Evolutionary conservation across 2,888 invertebrate genomes (phyloP), one percentile per base, ranked within the genome.

Genomic region (Cryptops parisi): DNA sequence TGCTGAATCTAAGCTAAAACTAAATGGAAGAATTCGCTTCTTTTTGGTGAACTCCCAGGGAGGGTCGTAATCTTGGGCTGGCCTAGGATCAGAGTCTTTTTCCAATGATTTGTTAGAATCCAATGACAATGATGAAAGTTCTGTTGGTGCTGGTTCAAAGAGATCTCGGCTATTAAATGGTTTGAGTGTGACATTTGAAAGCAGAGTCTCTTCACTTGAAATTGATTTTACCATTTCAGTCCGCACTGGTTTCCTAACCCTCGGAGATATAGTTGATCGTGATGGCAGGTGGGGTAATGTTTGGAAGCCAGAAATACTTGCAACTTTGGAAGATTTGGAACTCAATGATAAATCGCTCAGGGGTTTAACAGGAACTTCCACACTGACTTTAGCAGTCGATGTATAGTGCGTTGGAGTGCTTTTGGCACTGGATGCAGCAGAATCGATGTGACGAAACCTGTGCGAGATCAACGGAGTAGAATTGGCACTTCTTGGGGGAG

Each of bases 21-120:
- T 49, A 27, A 49, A 39, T 1, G 49, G 49, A 12, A 49, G 19
- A 22, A 24, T 38, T 23, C 49, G 17, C 25, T 47, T 52, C 45
- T 55, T 54, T 26, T 39, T 19, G 21, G 33, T 25, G 1, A 21
- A 41, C 2, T 56, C 58, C 58, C 58, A 58, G 9, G 58, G 58
- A 12, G 53, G 47, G 46, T 58, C 58, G 41, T 58, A 58, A 40
- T 58, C 58, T 23, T 56, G 58, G 26, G 46, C 25, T 9, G 58
- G 58, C 24, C 58, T 46, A 19, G 21, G 22, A 53, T 58, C 58
- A 19, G 22, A 27, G 22, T 40, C 48, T n/a, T 41, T 12, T 9
- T 19, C 6, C 17, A 9, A 15, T 33, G 6, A 9, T 6, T 15
- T 33, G 6, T 33, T 15, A 33, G 33, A 33, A 9, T 33, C 33